Percentiles rank a stretch among this genome's conserved stretches.
Conservation (phyloP, 1,140 invertebrate genomes). For the Drusus annulatus region DNA sequence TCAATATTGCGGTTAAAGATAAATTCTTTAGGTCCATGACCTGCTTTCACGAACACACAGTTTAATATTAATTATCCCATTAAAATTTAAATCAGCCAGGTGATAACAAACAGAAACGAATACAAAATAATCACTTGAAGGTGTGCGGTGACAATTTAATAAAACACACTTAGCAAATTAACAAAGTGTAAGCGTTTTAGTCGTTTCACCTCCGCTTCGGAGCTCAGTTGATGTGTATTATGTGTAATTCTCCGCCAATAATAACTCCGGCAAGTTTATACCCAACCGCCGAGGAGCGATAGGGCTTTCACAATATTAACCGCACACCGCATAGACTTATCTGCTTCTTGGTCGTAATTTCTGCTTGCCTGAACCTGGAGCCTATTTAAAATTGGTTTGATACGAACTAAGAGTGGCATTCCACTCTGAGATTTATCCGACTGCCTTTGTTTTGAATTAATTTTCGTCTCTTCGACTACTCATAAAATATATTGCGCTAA, state of each 20-base stretch:
- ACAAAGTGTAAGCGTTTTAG: no score
- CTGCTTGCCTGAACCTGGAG: background rate
- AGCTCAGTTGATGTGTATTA: background rate
- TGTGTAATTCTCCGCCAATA: constrained; percentile 4
- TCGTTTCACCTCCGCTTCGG: background rate
- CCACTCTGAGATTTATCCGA: background rate
- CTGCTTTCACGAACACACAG: no score
- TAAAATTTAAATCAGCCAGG: no score
- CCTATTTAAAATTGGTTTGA: constrained; percentile 35
- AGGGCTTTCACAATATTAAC: constrained; percentile 16
- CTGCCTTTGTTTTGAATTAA: constrained; percentile 16
- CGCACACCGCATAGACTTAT: constrained; percentile 25
- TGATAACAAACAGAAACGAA: no score
- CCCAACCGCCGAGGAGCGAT: background rate
- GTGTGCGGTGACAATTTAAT: no score
- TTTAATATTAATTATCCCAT: no score
- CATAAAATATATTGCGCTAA: no score
- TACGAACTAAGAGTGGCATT: background rate
- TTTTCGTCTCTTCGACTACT: background rate
- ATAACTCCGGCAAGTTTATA: background rate
- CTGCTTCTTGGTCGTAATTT: constrained; percentile 22
- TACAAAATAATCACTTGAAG: no score
- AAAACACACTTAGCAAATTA: no score
- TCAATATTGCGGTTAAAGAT: no score
- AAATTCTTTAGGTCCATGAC: no score